Percentiles rank a stretch among this genome's conserved stretches.
These are phyloP conservation scores for Neopelma chrysocephalum DNA, from an alignment of 2,797 vertebrate genomes.

Conservation along the genomic window DNA sequence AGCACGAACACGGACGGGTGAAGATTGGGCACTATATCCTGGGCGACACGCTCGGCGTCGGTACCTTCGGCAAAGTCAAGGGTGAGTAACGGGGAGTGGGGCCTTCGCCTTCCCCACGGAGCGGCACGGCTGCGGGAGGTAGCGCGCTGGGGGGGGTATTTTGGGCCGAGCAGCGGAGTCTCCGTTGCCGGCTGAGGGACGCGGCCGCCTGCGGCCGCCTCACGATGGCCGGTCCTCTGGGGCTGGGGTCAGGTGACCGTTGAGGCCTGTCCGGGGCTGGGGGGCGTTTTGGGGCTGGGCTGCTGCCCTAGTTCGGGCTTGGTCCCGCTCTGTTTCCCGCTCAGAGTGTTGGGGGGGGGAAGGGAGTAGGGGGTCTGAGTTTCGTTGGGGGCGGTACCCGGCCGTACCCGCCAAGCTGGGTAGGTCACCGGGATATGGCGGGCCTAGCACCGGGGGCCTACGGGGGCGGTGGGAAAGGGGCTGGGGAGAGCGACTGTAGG, in stretches of 20 bases:
- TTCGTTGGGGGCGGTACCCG: neutral
- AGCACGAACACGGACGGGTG: constrained; percentile 89
- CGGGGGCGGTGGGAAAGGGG: neutral
- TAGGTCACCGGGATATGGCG: neutral
- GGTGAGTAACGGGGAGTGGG: neutral
- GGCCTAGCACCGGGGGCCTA: neutral
- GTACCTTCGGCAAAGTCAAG: constrained; percentile 23
- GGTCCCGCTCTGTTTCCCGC: neutral
- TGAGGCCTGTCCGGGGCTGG: neutral
- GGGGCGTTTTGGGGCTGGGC: neutral
- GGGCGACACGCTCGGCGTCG: constrained; percentile 93
- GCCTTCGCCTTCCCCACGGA: neutral
- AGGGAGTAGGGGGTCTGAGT: neutral
- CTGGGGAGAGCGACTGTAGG: neutral
- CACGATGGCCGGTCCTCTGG: neutral
- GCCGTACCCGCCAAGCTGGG: neutral
- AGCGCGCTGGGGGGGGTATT: no score
- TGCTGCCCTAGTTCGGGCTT: neutral
- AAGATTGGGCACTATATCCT: constrained; percentile 96
- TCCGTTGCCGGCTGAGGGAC: neutral
- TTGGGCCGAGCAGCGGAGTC: neutral
- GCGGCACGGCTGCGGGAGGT: neutral
- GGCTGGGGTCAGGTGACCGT: neutral
- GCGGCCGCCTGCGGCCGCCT: neutral
- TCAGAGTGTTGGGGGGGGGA: no score